Evolutionary conservation across 2,113 vertebrate genomes (phyloP).

Genomic region (Myotis yumanensis): DNA sequence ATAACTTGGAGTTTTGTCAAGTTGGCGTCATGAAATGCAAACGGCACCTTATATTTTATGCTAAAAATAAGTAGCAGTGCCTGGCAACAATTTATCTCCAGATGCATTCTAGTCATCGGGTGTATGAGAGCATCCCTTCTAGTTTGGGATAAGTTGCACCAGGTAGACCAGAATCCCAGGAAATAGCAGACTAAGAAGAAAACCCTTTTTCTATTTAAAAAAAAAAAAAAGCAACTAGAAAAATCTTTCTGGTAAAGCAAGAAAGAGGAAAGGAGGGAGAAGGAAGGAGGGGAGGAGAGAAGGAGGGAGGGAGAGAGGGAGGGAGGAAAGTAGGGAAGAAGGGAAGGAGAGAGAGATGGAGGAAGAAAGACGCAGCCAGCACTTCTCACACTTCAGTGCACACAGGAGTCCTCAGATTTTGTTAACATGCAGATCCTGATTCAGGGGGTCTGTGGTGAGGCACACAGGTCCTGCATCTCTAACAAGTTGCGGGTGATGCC

Average conservation of each 20-base stretch:
- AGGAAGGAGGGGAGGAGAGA: too few species aligned
- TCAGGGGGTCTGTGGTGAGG: not conserved
- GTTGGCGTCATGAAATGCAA: slow-evolving; percentile 36
- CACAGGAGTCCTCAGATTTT: not conserved
- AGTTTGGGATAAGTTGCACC: not conserved
- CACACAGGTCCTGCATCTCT: not conserved
- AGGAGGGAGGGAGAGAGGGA: not conserved
- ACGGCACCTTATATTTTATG: not conserved
- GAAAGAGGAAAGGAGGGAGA: not conserved
- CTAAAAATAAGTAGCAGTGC: not conserved
- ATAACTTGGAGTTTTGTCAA: slow-evolving; percentile 16
- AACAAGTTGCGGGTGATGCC: not conserved
- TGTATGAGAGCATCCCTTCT: not conserved
- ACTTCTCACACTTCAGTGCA: not conserved
- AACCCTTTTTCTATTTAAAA: not conserved
- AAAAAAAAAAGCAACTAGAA: not conserved
- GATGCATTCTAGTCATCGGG: not conserved
- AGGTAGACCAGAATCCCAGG: not conserved
- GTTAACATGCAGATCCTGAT: not conserved
- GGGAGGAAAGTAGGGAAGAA: accelerated
- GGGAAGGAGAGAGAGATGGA: not conserved
- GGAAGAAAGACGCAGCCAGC: not conserved
- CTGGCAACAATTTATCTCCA: not conserved
- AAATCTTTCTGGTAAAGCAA: not conserved
- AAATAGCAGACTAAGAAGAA: not conserved